phyloP scores from a whole-genome alignment of 1,140 invertebrate species.

The Drosophila repletoides region DNA sequence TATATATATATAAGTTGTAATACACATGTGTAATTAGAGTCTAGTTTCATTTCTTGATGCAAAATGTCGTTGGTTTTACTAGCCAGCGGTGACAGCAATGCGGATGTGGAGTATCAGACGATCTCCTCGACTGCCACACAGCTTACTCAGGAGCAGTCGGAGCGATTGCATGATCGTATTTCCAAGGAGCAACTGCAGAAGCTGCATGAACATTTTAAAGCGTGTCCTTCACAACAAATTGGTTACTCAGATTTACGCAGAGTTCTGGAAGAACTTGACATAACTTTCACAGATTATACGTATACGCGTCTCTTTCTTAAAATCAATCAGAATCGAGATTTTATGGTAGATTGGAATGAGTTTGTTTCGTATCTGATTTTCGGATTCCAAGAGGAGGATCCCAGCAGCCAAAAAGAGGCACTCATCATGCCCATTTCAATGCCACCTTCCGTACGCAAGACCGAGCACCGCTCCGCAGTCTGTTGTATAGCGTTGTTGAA shows the following conservation, averaged over 20 bases:
- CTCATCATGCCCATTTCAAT: slow-evolving; percentile 85
- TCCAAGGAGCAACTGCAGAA: slow-evolving; percentile 48
- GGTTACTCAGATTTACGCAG: slow-evolving; percentile 39
- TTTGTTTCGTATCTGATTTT: slow-evolving; percentile 87
- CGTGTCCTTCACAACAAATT: slow-evolving; percentile 18
- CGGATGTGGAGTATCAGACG: slow-evolving; percentile 54
- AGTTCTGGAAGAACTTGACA: slow-evolving; percentile 41
- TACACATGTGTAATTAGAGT: not conserved
- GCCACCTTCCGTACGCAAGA: slow-evolving; percentile 84
- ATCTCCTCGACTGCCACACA: slow-evolving; percentile 51
- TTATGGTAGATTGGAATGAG: slow-evolving; percentile 86
- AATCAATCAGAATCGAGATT: slow-evolving; percentile 84
- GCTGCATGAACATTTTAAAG: slow-evolving; percentile 34
- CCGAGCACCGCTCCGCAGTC: slow-evolving; percentile 85
- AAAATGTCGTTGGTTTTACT: slow-evolving; percentile 36
- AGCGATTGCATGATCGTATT: slow-evolving; percentile 64
- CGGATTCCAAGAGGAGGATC: slow-evolving; percentile 86
- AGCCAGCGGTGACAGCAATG: slow-evolving; percentile 37
- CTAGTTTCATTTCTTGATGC: not conserved
- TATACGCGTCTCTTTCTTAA: slow-evolving; percentile 67
- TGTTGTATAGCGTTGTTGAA: slow-evolving; percentile 83
- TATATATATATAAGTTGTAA: slow-evolving; percentile 13
- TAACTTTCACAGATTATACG: slow-evolving; percentile 51
- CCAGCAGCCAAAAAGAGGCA: slow-evolving; percentile 83
- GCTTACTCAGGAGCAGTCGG: slow-evolving; percentile 34